phyloP scores from a whole-genome alignment of 2,113 vertebrate genomes.

The Eurystomus gularis region DNA sequence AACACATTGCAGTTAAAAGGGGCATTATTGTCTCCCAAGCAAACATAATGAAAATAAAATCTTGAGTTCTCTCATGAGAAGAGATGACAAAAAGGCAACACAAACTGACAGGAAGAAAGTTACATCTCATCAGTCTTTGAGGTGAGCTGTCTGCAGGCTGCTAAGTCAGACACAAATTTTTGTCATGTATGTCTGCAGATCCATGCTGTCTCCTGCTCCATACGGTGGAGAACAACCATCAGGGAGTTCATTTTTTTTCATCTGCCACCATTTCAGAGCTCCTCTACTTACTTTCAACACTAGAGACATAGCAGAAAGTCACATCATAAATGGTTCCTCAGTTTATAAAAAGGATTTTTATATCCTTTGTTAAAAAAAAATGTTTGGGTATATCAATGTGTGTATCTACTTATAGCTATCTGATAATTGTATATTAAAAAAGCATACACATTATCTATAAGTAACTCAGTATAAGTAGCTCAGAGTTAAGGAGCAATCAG shows the following conservation, averaged over 20 bases:
- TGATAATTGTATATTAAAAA: background rate
- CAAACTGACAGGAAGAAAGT: background rate
- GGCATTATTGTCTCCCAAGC: background rate
- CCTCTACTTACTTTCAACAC: background rate
- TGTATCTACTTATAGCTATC: background rate
- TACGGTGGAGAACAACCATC: background rate
- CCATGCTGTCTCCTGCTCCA: fast-evolving
- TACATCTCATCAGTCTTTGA: background rate
- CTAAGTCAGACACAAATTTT: background rate
- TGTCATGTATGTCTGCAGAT: background rate
- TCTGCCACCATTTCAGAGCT: background rate
- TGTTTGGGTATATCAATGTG: background rate
- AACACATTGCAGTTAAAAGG: background rate
- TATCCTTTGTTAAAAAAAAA: background rate
- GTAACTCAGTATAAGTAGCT: background rate
- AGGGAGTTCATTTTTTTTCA: background rate
- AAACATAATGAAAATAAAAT: background rate
- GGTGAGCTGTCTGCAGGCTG: background rate
- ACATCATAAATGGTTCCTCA: background rate
- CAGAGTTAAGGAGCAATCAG: background rate
- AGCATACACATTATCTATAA: background rate
- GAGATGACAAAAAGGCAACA: background rate
- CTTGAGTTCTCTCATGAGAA: background rate
- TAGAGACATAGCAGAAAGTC: background rate
- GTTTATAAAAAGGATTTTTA: background rate